phyloP scores from a whole-genome alignment of 2,888 invertebrate genomes.

The Eupithecia abbreviata region DNA sequence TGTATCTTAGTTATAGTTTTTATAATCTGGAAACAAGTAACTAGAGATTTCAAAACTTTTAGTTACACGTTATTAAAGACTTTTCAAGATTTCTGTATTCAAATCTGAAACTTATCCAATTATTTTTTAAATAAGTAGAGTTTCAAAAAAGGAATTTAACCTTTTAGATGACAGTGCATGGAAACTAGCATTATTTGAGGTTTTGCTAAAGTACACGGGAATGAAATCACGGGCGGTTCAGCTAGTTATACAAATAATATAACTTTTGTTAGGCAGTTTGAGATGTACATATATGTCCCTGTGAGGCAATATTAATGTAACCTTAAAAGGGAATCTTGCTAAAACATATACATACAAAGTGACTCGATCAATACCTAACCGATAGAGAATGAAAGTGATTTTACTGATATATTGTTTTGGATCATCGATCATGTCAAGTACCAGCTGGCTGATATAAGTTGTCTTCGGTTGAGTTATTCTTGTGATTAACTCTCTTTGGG shows the following conservation, averaged over 20 bases:
- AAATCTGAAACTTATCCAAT: too few relatives aligned
- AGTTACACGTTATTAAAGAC: too few relatives aligned
- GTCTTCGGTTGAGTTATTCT: constrained; percentile 12
- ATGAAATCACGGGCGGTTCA: too few relatives aligned
- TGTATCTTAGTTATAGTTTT: too few relatives aligned
- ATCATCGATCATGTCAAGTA: constrained; percentile 60
- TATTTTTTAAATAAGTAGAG: too few relatives aligned
- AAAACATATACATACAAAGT: constrained; percentile 18
- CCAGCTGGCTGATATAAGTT: constrained; percentile 30
- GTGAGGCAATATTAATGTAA: neutral
- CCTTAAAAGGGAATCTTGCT: constrained; percentile 13
- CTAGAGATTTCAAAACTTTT: too few relatives aligned
- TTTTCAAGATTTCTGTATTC: too few relatives aligned
- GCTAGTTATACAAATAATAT: neutral
- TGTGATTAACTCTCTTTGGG: constrained; percentile 2
- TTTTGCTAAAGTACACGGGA: too few relatives aligned
- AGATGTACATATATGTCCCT: neutral
- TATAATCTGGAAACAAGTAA: too few relatives aligned
- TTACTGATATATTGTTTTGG: constrained; percentile 47
- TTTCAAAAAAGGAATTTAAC: too few relatives aligned
- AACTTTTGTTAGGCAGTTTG: neutral
- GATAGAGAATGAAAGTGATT: constrained; percentile 54
- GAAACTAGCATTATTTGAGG: too few relatives aligned
- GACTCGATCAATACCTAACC: constrained; percentile 49
- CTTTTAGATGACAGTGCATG: too few relatives aligned